Evolutionary conservation across 2,113 vertebrate species (phyloP).

Genomic region (Siphamia tubifer): DNA sequence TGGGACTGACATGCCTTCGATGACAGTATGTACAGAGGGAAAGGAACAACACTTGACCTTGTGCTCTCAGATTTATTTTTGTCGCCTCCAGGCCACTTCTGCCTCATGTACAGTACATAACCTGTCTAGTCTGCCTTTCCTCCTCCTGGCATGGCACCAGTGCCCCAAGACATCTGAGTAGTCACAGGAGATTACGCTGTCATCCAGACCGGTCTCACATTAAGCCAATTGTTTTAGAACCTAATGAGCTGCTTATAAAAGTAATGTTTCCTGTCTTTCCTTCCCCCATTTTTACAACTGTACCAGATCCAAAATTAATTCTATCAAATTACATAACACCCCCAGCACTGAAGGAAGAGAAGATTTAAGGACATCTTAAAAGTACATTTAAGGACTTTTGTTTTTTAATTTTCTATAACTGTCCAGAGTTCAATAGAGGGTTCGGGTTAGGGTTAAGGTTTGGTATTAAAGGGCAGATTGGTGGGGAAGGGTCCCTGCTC

Average conservation of each 20-base stretch:
- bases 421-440: background rate
- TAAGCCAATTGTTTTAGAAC: constrained; percentile 50
- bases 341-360: background rate
- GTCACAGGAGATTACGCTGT: constrained; percentile 60
- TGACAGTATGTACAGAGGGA: constrained; percentile 1
- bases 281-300: constrained; percentile 14
- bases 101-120: constrained; percentile 54
- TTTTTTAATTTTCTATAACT: background rate
- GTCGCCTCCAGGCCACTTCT: constrained; percentile 53
- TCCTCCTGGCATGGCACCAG: constrained; percentile 58
- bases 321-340: background rate
- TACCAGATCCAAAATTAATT: constrained; percentile 13
- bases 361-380: constrained; percentile 15
- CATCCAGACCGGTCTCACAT: constrained; percentile 43
- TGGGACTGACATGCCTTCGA: background rate
- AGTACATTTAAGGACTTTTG: background rate
- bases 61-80: constrained; percentile 60
- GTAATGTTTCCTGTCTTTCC: constrained; percentile 25
- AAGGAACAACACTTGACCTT: constrained; percentile 51
- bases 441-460: no score
- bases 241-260: constrained; percentile 66
- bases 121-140: constrained; percentile 54
- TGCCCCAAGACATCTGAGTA: constrained; percentile 37
- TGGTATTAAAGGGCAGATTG: background rate
- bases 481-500: constrained; percentile 36